phyloP scores from a whole-genome alignment of 1,140 invertebrate species.

The Solen grandis region DNA sequence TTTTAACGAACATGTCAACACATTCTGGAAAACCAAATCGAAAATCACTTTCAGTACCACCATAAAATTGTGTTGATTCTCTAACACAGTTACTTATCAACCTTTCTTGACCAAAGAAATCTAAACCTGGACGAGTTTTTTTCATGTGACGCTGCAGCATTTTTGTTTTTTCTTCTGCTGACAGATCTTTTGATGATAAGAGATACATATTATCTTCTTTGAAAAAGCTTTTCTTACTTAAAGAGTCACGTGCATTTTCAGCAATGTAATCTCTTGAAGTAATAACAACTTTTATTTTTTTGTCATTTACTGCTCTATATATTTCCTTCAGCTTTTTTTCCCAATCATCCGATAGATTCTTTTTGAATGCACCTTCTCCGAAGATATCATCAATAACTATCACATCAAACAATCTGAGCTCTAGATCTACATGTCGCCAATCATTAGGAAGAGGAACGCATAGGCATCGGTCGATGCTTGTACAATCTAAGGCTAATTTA shows the following conservation, averaged over 20 bases:
- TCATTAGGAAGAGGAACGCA: not conserved
- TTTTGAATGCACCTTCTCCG: constrained; percentile 11
- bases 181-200: not conserved
- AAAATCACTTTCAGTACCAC: not conserved
- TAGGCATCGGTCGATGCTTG: not conserved
- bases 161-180: not conserved
- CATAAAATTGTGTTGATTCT: not conserved
- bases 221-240: not conserved
- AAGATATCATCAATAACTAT: constrained; percentile 42
- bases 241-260: not conserved
- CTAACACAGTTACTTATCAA: not conserved
- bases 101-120: not conserved
- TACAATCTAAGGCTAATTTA: not conserved
- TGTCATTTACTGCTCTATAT: not conserved
- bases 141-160: not conserved
- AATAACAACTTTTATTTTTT: constrained; percentile 12
- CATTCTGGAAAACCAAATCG: constrained; percentile 31
- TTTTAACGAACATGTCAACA: constrained; percentile 5
- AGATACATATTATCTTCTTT: not conserved
- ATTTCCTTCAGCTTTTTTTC: not conserved
- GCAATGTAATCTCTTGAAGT: constrained; percentile 32
- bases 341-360: constrained; percentile 1
- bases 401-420: not conserved
- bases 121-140: not conserved
- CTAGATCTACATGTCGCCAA: constrained; percentile 1